Evolutionary conservation across 2,113 vertebrate genomes (phyloP), one percentile per base, ranked within the genome.

Genomic region (Myotis davidii): DNA sequence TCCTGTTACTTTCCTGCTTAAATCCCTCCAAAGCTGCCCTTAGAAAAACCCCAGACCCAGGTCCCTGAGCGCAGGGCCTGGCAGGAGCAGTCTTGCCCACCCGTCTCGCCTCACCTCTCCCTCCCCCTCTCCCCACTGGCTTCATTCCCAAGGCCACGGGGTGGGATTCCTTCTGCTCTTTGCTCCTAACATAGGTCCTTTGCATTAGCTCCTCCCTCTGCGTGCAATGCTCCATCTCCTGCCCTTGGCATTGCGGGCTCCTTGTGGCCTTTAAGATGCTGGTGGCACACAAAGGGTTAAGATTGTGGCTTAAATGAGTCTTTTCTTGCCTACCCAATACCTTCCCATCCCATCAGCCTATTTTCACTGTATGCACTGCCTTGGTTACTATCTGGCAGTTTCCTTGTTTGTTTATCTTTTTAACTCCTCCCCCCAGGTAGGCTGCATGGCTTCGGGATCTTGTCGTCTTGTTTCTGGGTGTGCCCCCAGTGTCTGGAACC

Each of bases 41-140:
- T 18, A 20, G 69, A 39, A 29, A 3, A 37, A 23, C 20, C 13
- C 59, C 54, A 25, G 76, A 20, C 17, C 21, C 29, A 0, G 1
- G 1, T 29, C 54, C 64, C 48, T 6, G 23, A 29, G n/a, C 27
- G 2, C 18, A n/a, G 10, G 27, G 17, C 34, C 61, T 1, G 11
- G 16, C 6, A 0, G 1, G 56, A 45, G 16, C 0, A 9, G 4
- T 12, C 32, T 45, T 65, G 5, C 9, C 42, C 7, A 0, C 5
- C 12, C 9, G 32, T 12, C 86, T 27, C 34, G 1, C 0, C 27
- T 45, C 14, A 2, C 3, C 16, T 56, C 17, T 11, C 1, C 2
- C 17, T 37, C n/a, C 10, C 13, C n/a, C 18, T 37, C n/a, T 13
- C 13, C n/a, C 9, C 11, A 0, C 11, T 11, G 0, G 0, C 45